phyloP scores from a whole-genome alignment of 2,113 vertebrate species.

The Seriola quinqueradiata region DNA sequence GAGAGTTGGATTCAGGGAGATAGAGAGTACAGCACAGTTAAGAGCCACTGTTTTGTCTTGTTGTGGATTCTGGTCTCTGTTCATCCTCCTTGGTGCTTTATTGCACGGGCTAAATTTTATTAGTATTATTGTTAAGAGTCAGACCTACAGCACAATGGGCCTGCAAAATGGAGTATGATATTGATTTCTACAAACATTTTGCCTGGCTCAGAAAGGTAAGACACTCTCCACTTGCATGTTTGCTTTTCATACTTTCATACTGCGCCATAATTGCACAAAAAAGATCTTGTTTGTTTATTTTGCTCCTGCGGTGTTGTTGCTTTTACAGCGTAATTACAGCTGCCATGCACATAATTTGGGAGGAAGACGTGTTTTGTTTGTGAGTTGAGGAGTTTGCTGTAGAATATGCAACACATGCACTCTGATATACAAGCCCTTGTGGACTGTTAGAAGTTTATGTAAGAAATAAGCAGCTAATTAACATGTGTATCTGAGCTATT shows the following conservation, averaged over 20 bases:
- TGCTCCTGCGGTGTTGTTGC: constrained; percentile 32
- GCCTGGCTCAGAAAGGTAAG: constrained; percentile 97
- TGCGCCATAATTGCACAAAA: background rate
- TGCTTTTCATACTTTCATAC: constrained; percentile 1
- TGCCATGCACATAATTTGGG: constrained; percentile 32
- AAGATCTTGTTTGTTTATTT: constrained; percentile 21
- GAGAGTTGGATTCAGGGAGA: constrained; percentile 24
- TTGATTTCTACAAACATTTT: constrained; percentile 98
- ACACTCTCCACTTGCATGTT: constrained; percentile 57
- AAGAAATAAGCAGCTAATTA: background rate
- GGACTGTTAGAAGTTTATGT: background rate
- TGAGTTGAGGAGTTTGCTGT: constrained; percentile 19
- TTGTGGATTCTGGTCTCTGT: constrained; percentile 28
- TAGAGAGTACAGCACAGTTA: constrained; percentile 37
- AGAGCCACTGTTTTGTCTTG: constrained; percentile 60
- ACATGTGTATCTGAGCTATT: background rate
- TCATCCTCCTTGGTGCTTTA: constrained; percentile 22
- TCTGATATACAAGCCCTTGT: background rate
- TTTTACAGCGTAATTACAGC: constrained; percentile 43
- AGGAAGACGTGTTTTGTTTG: constrained; percentile 47
- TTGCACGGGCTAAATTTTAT: constrained; percentile 49
- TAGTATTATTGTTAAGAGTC: constrained; percentile 69
- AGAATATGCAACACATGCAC: constrained; percentile 24
- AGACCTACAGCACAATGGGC: constrained; percentile 89
- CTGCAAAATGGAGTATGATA: constrained; percentile 95